Evolutionary conservation across 2,113 vertebrate species (phyloP).

Genomic region (Pseudonaja textilis): DNA sequence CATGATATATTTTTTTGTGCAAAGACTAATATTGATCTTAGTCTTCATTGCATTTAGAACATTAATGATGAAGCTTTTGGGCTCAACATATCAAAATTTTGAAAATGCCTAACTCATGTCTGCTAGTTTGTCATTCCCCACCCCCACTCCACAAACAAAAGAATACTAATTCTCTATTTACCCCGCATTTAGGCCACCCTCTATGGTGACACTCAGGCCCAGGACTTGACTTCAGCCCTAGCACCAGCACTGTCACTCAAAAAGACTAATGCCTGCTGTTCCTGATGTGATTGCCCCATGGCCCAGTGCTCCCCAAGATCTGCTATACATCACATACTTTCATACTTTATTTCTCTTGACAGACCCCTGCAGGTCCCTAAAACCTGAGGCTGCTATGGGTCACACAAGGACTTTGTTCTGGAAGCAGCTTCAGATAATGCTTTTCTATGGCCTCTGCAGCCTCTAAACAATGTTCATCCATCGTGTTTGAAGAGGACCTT

Average conservation of each 20-base stretch:
- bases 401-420: neutral
- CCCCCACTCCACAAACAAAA: neutral
- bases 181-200: neutral
- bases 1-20: conserved; percentile 10
- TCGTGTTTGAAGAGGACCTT: too few species aligned
- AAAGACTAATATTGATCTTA: neutral
- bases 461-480: neutral
- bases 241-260: neutral
- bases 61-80: neutral
- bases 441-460: neutral
- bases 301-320: neutral
- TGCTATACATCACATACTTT: neutral
- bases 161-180: neutral
- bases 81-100: neutral
- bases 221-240: neutral
- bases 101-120: neutral
- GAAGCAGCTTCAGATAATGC: neutral
- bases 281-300: neutral
- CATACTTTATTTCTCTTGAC: neutral
- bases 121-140: neutral
- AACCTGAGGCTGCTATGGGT: neutral
- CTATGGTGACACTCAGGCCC: neutral
- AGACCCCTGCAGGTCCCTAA: neutral
- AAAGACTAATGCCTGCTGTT: neutral
- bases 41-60: neutral